Evolutionary conservation across 2,797 vertebrate species (phyloP), one percentile per base, ranked within the genome.

Genomic region (Phoebastria nigripes): DNA sequence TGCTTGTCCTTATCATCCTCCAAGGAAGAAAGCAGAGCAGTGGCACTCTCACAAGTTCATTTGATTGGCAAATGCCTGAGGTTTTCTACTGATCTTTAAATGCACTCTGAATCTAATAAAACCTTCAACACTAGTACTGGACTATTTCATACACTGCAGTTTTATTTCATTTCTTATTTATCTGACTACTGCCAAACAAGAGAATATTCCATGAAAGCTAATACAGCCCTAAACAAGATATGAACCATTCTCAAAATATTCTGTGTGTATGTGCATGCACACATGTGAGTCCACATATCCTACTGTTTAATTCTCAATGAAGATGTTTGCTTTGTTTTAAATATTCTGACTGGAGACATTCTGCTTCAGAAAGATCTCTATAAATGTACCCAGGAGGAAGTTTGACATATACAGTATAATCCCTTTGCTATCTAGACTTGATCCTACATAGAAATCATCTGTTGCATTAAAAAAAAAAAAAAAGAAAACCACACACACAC

Each of bases 61-160:
- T 81, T 93, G 86, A 95, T 59, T 91, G 90, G 90, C 73, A 87
- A 86, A 39, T 84, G 90, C 89, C 92, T 90, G 85, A 85, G 84
- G 91, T 90, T 93, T 96, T 90, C 92, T 82, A 35, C 88, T 95
- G 89, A 93, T 97, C 61, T 96, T 97, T 96, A 92, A 97, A 93
- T 79, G 58, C 70, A 81, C 69, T 87, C 26, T 66, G 26, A 93
- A 69, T 93, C 76, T 93, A 97, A 93, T 90, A 96, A 97, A 96
- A 88, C 58, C 70, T 93, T 89, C 76, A 87, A 24, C 77, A 83
- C 12, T 72, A 67, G 25, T 73, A 63, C 56, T 61, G 54, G 76
- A 84, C 56, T 95, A 39, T 89, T 91, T 72, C 76, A 93, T 49
- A 71, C 42, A 12, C 13, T 55, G 55, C 20, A 70, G 55, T 88